phyloP scores from a whole-genome alignment of 1,140 invertebrate species.

The Theocolax elegans region DNA sequence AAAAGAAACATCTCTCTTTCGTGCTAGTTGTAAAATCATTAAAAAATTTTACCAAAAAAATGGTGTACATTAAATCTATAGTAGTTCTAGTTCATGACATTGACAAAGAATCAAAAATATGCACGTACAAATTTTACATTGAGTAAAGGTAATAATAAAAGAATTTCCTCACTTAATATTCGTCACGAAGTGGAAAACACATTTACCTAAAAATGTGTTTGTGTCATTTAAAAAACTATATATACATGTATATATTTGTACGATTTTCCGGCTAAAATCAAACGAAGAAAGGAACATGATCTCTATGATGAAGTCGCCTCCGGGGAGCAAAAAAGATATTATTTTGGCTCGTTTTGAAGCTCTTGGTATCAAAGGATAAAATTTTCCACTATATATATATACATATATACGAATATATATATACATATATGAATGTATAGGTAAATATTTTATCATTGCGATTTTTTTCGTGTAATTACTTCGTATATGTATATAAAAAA shows the following conservation, averaged over 20 bases:
- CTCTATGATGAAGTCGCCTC: slow-evolving; percentile 43
- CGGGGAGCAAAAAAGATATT: slow-evolving; percentile 27
- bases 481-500: slow-evolving; percentile 65
- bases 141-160: not conserved
- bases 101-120: not conserved
- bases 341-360: slow-evolving; percentile 40
- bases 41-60: slow-evolving; percentile 10
- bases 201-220: not conserved
- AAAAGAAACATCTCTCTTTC: slow-evolving; percentile 3
- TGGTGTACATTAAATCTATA: not conserved
- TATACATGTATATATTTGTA: not conserved
- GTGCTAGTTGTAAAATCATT: slow-evolving; percentile 1
- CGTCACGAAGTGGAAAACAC: not conserved
- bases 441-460: slow-evolving; percentile 59
- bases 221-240: not conserved
- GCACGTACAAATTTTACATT: not conserved
- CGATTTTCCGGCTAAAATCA: not conserved
- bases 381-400: slow-evolving; percentile 47
- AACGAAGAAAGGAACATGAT: slow-evolving; percentile 47
- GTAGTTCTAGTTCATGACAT: not conserved
- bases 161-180: not conserved
- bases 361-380: slow-evolving; percentile 52
- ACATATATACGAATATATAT: slow-evolving; percentile 62
- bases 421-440: slow-evolving; percentile 56
- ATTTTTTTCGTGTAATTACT: slow-evolving; percentile 55